Base-by-base conservation (phyloP, 2,888 invertebrate genomes). In the Gari tellinella region DNA sequence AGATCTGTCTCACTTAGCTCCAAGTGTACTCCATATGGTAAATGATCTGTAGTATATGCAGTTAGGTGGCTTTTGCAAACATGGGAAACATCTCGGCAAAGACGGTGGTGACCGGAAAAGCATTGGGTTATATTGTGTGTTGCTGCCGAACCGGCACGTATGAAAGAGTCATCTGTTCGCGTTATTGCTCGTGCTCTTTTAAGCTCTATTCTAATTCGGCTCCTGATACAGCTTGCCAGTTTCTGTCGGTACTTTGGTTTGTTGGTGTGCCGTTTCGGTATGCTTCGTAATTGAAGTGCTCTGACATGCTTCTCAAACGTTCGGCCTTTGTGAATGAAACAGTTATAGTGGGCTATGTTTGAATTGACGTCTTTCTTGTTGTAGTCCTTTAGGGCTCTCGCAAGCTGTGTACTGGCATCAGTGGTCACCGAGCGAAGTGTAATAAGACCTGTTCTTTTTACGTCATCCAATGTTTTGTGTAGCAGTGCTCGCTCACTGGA, bases 291-390 rank as follows among this genome's bases (percentile, higher is more conserved):
- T n/a, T n/a, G n/a, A n/a, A n/a, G n/a, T n/a, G n/a, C n/a, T n/a
- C n/a, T n/a, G n/a, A n/a, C n/a, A n/a, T n/a, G n/a, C n/a, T n/a
- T n/a, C n/a, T n/a, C n/a, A n/a, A n/a, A n/a, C 15, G 49, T 49
- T 15, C 49, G 19, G 7, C 12, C 7, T 52, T 19, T 52, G 19
- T 52, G 52, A n/a, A 52, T 52, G n/a, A 52, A 52, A n/a, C 52
- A 52, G 17, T 17, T n/a, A 3, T 31, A 19, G n/a, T 52, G 52
- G 2, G 26, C 5, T 17, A 49, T 49, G 12, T 5, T 4, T 52
- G 52, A 31, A 31, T 53, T 53, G 19, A 19, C 19, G 15, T 38
- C 19, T 1, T 37, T 15, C 4, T n/a, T n/a, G n/a, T 53, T 25
- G 26, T 19, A 53, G 19, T 53, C 53, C 19, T 17, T 31, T 2